phyloP scores from a whole-genome alignment of 1,140 invertebrate species.

The Elymnias hypermnestra region DNA sequence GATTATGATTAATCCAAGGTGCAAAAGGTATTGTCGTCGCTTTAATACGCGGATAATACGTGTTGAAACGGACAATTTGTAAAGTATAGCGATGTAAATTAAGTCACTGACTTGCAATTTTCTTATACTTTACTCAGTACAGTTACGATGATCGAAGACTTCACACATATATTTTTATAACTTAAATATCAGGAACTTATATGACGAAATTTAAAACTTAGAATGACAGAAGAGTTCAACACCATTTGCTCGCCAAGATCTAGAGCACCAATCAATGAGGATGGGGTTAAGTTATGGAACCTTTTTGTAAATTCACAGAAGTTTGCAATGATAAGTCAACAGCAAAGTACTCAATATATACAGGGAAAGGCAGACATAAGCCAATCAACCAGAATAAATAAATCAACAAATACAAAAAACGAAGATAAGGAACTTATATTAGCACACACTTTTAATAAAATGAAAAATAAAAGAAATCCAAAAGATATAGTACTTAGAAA shows the following conservation, averaged over 20 bases:
- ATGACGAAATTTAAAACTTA: neutral
- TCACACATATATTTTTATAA: slow-evolving; percentile 4
- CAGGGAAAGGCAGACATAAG: slow-evolving; percentile 5
- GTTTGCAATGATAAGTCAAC: neutral
- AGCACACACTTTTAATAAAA: slow-evolving; percentile 23
- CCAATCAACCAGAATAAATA: slow-evolving; percentile 25
- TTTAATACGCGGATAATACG: neutral
- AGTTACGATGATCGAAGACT: neutral
- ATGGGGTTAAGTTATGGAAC: slow-evolving; percentile 47
- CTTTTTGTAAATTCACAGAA: neutral
- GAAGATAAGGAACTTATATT: slow-evolving; percentile 10
- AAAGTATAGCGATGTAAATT: slow-evolving; percentile 6
- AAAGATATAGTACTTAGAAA: slow-evolving; percentile 48
- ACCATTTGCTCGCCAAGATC: slow-evolving; percentile 42
- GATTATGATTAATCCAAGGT: slow-evolving; percentile 1
- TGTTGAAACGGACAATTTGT: slow-evolving; percentile 2
- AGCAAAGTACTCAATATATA: neutral
- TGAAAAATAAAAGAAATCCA: slow-evolving; percentile 19
- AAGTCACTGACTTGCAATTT: slow-evolving; percentile 23
- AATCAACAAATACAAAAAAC: slow-evolving; percentile 22
- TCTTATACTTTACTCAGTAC: neutral
- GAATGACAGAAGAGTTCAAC: slow-evolving; percentile 32
- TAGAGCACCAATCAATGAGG: slow-evolving; percentile 44
- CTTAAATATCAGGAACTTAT: neutral
- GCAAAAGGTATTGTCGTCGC: slow-evolving; percentile 5